Evolutionary conservation across 2,797 vertebrate genomes (phyloP).

Genomic region (Chelonia mydas): DNA sequence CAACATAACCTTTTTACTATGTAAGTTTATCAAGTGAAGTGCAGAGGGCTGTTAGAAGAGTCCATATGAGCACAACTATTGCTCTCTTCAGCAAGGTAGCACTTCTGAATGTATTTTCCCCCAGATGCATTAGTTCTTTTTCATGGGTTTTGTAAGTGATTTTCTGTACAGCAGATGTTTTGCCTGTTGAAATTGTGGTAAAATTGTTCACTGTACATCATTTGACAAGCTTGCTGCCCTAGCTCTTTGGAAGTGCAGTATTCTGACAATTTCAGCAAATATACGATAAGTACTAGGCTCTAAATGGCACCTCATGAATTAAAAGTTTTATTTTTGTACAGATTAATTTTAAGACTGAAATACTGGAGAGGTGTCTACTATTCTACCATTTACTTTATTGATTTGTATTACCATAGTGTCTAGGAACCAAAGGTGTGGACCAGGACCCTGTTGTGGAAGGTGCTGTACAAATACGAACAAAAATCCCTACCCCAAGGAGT

Average conservation of each 20-base stretch:
- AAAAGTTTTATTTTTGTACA: background rate
- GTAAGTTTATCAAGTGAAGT: background rate
- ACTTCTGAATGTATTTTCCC: background rate
- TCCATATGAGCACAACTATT: background rate
- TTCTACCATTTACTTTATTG: no score
- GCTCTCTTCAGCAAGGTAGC: background rate
- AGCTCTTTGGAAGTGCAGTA: background rate
- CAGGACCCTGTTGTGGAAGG: no score
- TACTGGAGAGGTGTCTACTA: background rate
- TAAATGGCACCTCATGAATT: background rate
- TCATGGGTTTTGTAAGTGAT: background rate
- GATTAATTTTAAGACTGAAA: background rate
- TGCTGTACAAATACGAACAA: no score
- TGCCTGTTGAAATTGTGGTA: background rate
- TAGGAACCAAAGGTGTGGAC: no score
- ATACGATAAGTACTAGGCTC: background rate
- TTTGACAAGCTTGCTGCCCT: rapidly evolving
- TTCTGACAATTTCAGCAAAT: background rate
- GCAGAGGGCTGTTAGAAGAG: background rate
- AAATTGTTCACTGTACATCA: background rate
- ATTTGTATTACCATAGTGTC: no score
- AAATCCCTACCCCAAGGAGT: no score
- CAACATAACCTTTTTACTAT: background rate
- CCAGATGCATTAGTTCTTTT: background rate
- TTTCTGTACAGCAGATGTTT: background rate